Evolutionary conservation across 2,113 vertebrate genomes (phyloP), one percentile per base, ranked within the genome.

Genomic region (Tychaedon coryphoeus): DNA sequence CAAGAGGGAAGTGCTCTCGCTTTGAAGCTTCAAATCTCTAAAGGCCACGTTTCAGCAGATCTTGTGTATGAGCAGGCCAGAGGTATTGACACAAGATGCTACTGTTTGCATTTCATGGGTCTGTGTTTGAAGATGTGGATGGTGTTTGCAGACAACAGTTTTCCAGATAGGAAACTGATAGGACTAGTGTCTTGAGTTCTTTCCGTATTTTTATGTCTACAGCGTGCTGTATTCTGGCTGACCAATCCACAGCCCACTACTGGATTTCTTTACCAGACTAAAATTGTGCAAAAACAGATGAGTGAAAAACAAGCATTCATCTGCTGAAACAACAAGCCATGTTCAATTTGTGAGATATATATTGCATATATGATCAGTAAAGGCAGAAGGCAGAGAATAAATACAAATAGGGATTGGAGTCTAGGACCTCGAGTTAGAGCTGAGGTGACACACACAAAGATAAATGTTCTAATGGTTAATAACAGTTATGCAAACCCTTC

Each of bases 211-310:
- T 84, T 72, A 77, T 83, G 92, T 90, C 93, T 90, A 51, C 54
- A 56, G 60, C 6, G 2, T 31, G 66, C 38, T 2, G 9, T 45
- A 90, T 62, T 94, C 81, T 93, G 90, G 74, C 78, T 94, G 87
- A 94, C 85, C 87, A 92, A 67, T 73, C 50, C 81, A 65, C 33
- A 58, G 53, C 61, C 74, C 38, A 19, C n/a, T 60, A 48, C 56
- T 61, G 43, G 48, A 95, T 96, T 93, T 95, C 93, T 96, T 96
- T 94, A 93, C 64, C 93, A 96, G 94, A 66, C 80, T 87, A 50
- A 66, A 88, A 79, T 64, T 72, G 86, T 1, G 2, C 51, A 51
- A 80, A 94, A 90, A 31, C 12, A 76, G 45, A 45, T 36, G 53
- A 7, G 38, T 33, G 29, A 93, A 87, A 96, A 95, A 53, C 36